These are phyloP conservation scores for Ophioderma brevispina DNA, from an alignment of 35 echinoderm and acorn worm species.

Conservation along the genomic window DNA sequence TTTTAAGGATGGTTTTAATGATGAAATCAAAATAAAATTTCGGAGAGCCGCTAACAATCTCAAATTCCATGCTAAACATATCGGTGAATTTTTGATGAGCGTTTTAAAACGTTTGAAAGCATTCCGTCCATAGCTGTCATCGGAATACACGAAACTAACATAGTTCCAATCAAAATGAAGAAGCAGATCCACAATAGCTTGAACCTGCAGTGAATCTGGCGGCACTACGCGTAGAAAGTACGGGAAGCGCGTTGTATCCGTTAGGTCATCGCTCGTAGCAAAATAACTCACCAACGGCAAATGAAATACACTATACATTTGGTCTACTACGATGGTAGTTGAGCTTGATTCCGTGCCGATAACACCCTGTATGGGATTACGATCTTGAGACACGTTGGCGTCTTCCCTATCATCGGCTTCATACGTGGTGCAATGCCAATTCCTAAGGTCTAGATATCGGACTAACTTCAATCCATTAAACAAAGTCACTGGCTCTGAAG, in stretches of 20 bases:
- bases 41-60: background rate
- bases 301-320: constrained; percentile 45
- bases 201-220: constrained; percentile 64
- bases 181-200: constrained; percentile 65
- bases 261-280: constrained; percentile 68
- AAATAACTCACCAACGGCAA: constrained; percentile 62
- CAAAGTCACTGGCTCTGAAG: constrained; percentile 12
- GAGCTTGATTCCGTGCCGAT: constrained; percentile 65
- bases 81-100: background rate
- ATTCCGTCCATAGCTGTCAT: constrained; percentile 76
- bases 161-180: constrained; percentile 62
- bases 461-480: constrained; percentile 24
- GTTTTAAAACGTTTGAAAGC: constrained; percentile 18
- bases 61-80: constrained; percentile 29
- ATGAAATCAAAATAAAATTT: constrained; percentile 33
- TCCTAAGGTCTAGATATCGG: background rate
- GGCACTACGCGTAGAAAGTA: constrained; percentile 70
- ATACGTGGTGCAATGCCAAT: background rate
- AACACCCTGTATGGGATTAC: constrained; percentile 16
- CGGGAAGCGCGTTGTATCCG: constrained; percentile 30
- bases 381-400: background rate
- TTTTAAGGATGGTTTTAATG: constrained; percentile 11
- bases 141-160: constrained; percentile 66
- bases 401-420: too few species aligned
- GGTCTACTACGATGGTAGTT: constrained; percentile 46